These are phyloP conservation scores for Rhodeus uyekii DNA, from an alignment of 2,797 vertebrate species.

Conservation along the genomic window DNA sequence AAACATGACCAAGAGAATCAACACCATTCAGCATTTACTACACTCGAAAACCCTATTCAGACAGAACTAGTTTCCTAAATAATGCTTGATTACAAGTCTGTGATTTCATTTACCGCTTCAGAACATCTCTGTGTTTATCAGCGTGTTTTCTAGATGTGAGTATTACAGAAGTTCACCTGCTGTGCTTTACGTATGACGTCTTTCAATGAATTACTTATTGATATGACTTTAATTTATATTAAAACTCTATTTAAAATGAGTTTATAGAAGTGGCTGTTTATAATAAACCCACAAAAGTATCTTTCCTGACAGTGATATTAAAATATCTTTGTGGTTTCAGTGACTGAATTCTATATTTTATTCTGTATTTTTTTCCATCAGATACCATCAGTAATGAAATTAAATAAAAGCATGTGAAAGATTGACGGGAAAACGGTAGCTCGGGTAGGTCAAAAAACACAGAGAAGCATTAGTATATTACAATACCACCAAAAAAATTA, in stretches of 20 bases:
- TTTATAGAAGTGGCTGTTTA: background rate
- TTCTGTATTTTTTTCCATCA: fast-evolving
- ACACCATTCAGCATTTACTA: background rate
- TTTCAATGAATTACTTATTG: too few species aligned
- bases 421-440: too few species aligned
- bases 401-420: background rate
- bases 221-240: too few species aligned
- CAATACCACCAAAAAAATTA: too few species aligned
- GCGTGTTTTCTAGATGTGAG: background rate
- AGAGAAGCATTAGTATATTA: background rate
- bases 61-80: background rate
- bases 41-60: background rate
- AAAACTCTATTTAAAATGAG: background rate
- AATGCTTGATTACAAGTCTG: background rate
- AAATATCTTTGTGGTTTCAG: background rate
- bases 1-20: background rate
- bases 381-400: background rate
- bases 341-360: background rate
- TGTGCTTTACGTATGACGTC: too few species aligned
- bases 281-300: background rate
- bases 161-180: background rate
- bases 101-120: background rate
- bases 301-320: background rate
- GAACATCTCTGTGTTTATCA: background rate
- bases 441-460: background rate